These are phyloP conservation scores for Bos indicus DNA, from an alignment of 2,113 vertebrate species.

Conservation along the genomic window DNA sequence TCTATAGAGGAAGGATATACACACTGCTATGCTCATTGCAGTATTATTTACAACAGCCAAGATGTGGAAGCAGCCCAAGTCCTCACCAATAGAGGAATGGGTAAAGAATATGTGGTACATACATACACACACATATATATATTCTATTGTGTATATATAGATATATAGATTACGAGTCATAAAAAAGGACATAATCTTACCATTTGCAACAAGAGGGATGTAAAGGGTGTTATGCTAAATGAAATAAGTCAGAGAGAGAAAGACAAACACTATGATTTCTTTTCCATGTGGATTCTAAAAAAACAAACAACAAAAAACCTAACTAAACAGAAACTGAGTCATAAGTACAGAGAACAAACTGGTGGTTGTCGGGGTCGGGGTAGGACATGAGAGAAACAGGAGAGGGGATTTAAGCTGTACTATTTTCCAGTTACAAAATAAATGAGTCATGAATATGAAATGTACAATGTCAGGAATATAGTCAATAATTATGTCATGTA, in stretches of 20 bases:
- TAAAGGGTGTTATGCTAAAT: not conserved
- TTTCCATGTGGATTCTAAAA: not conserved
- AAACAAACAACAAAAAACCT: not conserved
- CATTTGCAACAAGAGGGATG: not conserved
- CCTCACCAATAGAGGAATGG: not conserved
- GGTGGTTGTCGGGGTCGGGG: accelerated
- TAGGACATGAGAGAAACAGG: not conserved
- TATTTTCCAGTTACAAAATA: not conserved
- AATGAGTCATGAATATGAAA: not conserved
- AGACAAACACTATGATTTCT: not conserved
- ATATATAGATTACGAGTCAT: not conserved
- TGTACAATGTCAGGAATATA: not conserved
- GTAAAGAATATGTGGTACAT: not conserved
- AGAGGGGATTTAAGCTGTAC: not conserved
- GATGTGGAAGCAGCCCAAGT: not conserved
- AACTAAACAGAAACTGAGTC: not conserved
- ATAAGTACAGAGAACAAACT: not conserved
- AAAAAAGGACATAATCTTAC: not conserved
- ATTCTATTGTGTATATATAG: not conserved
- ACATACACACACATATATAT: no score
- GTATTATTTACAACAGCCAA: not conserved
- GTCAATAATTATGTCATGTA: not conserved
- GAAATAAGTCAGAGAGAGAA: not conserved
- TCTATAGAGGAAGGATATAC: not conserved
- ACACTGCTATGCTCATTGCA: not conserved